Evolutionary conservation across 2,797 vertebrate species (phyloP), one percentile per base, ranked within the genome.

Genomic region (Pseudochirops cupreus): DNA sequence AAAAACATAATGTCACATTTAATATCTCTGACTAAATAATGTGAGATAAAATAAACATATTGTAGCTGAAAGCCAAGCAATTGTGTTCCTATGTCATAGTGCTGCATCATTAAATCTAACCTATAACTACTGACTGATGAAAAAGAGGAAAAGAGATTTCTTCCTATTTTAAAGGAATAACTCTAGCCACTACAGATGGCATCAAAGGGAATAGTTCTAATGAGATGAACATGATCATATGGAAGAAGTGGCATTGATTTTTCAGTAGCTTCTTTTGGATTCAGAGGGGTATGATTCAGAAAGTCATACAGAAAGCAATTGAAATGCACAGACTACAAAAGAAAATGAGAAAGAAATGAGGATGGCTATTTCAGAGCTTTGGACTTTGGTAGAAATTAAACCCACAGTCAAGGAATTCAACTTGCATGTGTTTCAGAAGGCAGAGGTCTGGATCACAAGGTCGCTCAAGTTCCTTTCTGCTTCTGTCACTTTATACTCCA

Each of bases 11-110:
- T 46, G 31, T 18, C 18, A 11, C 1, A 92, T 31, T 91, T 1
- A 94, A 87, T 54, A 90, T 50, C 59, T 39, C 93, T 82, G 16
- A 50, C 91, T 94, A 92, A 95, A 31, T 62, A 92, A 94, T 67
- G 56, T 91, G 14, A 26, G 28, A 92, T 26, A 33, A 82, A 58
- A 26, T 55, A 53, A 94, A 0, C 57, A 87, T 94, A 91, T 94
- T 96, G 93, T n/a, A 55, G 31, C 14, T 82, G 3, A 95, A 10
- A 94, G 57, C 90, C 26, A 55, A 87, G 87, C 93, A 94, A 29
- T 91, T 56, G 16, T 94, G 4, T 59, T 95, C 13, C 2, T 1
- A 54, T 58, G n/a, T 14, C 74, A 56, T 0, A 54, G 29, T 29
- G 50, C 91, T 95, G 33, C 21, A 94, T 91, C 24, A 74, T 93